phyloP scores from a whole-genome alignment of 2,888 invertebrate species.

The Sicus ferrugineus region DNA sequence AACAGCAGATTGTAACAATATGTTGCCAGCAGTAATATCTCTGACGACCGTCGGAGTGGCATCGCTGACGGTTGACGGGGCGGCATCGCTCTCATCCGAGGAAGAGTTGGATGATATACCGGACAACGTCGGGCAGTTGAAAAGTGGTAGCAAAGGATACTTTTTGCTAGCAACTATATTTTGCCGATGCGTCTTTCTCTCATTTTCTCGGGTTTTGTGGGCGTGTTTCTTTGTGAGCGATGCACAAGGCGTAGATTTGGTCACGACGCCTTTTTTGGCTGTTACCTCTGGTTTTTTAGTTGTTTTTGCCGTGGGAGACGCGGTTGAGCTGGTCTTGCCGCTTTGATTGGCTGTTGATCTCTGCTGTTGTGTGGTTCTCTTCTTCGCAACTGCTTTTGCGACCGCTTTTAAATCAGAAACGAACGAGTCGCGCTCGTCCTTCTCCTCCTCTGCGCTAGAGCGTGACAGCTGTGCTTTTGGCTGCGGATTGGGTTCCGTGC shows the following conservation, averaged over 20 bases:
- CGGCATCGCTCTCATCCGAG: constrained; percentile 21
- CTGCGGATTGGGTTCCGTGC: constrained; percentile 47
- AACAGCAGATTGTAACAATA: constrained; percentile 17
- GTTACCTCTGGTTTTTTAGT: constrained; percentile 58
- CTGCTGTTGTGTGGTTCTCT: constrained; percentile 65
- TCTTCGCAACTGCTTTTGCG: constrained; percentile 49
- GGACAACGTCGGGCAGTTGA: constrained; percentile 43
- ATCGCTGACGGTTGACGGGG: constrained; percentile 32
- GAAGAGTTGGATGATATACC: constrained; percentile 41
- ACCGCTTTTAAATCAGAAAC: constrained; percentile 37
- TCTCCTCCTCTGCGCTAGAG: constrained; percentile 60
- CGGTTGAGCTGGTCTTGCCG: constrained; percentile 54
- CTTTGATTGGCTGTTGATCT: constrained; percentile 58
- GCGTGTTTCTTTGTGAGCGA: constrained; percentile 52
- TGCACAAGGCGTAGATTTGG: constrained; percentile 43
- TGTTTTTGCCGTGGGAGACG: constrained; percentile 42
- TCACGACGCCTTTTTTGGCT: constrained; percentile 56
- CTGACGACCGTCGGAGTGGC: too few species aligned
- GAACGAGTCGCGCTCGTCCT: constrained; percentile 40
- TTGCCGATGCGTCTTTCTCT: constrained; percentile 57
- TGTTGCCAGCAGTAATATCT: constrained; percentile 31
- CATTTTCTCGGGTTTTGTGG: constrained; percentile 52
- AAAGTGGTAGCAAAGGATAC: constrained; percentile 42
- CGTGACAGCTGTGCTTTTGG: constrained; percentile 41
- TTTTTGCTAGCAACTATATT: constrained; percentile 39